Evolutionary conservation across 2,888 invertebrate genomes (phyloP).

Genomic region (Archips xylosteana): DNA sequence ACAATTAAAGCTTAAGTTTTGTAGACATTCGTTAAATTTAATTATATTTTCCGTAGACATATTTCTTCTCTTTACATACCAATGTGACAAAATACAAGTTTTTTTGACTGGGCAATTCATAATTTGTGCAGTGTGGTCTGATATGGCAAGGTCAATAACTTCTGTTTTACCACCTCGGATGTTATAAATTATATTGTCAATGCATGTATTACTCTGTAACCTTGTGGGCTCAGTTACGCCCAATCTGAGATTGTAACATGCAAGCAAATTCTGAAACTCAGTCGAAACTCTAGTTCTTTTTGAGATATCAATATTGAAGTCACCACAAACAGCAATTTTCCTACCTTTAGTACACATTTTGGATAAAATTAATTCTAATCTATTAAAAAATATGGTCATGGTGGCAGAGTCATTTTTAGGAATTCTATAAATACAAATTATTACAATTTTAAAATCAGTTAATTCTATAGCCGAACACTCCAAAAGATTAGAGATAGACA

Average conservation of each 20-base stretch:
- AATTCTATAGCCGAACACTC: constrained; percentile 12
- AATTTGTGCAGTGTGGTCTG: no score
- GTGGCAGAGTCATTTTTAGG: not conserved
- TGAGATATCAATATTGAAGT: constrained; percentile 16
- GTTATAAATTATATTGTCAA: no score
- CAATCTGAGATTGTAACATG: no score
- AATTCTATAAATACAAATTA: constrained; percentile 13
- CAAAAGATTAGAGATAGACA: not conserved
- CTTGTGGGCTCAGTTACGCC: constrained; percentile 3
- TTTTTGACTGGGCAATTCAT: constrained; percentile 20
- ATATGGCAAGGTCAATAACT: no score
- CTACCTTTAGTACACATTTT: constrained; percentile 2
- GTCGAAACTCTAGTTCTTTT: constrained; percentile 7
- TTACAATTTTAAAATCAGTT: not conserved
- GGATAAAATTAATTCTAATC: not conserved
- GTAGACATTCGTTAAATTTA: constrained; percentile 43
- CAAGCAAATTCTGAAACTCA: no score
- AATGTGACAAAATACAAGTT: constrained; percentile 16
- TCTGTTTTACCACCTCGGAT: no score
- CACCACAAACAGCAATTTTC: constrained; percentile 34
- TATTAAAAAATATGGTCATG: not conserved
- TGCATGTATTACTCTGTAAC: no score
- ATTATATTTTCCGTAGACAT: constrained; percentile 40
- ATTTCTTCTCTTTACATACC: constrained; percentile 34
- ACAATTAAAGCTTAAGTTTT: not conserved